Conservation (phyloP, 2,113 vertebrate genomes). For the Spilogale gracilis region DNA sequence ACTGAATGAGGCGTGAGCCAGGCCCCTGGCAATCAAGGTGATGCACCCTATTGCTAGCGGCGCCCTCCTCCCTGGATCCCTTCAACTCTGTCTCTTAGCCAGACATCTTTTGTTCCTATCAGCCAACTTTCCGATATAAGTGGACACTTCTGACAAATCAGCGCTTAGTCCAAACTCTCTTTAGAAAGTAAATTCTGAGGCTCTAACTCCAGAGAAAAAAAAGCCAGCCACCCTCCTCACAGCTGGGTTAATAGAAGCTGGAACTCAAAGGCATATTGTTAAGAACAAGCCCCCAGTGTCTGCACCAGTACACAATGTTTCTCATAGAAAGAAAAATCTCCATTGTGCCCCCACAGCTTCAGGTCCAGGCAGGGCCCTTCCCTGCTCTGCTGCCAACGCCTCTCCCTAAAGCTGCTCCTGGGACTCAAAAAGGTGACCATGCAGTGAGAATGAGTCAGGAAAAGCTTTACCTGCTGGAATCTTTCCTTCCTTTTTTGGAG, state of each 20-base stretch:
- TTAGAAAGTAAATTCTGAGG: constrained; percentile 33
- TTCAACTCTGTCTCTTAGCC: not conserved
- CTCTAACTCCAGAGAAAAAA: constrained; percentile 39
- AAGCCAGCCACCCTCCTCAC: not conserved
- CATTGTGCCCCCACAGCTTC: not conserved
- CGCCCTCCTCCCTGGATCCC: not conserved
- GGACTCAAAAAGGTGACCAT: not conserved
- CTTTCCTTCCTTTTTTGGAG: constrained; percentile 37
- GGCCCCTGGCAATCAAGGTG: not conserved
- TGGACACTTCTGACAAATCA: not conserved
- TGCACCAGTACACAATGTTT: constrained; percentile 49
- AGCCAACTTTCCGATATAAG: not conserved
- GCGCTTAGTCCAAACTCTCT: not conserved
- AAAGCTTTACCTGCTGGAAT: constrained; percentile 15
- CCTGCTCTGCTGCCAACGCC: not conserved
- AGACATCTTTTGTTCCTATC: not conserved
- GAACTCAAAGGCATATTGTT: constrained; percentile 72
- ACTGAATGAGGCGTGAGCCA: not conserved
- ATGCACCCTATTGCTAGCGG: not conserved
- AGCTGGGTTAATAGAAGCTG: constrained; percentile 27
- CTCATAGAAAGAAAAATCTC: constrained; percentile 28
- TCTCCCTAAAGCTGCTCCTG: not conserved
- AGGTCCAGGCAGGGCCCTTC: not conserved
- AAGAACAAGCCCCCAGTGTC: constrained; percentile 68
- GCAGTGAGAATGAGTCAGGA: not conserved